Evolutionary conservation across 1,140 invertebrate species (phyloP).

Genomic region (Drosophila pallidifrons): DNA sequence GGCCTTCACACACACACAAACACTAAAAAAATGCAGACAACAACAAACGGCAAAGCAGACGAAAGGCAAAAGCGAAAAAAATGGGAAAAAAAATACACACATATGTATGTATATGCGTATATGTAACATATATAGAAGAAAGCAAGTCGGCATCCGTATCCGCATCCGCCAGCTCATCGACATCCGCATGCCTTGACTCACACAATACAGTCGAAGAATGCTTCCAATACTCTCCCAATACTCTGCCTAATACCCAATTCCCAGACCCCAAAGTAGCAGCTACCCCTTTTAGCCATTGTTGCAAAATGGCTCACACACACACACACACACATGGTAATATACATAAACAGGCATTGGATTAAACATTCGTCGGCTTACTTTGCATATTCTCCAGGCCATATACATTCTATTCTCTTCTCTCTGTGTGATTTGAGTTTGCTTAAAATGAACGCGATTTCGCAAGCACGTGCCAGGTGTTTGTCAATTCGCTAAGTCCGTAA

Average conservation of each 20-base stretch:
- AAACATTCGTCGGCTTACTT: conserved; percentile 38
- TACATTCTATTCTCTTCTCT: too few species aligned
- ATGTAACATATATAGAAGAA: neutral
- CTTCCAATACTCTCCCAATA: conserved; percentile 9
- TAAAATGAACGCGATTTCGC: conserved; percentile 17
- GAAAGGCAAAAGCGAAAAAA: conserved; percentile 16
- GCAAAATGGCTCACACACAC: conserved; percentile 31
- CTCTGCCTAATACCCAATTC: conserved; percentile 37
- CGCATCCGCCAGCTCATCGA: conserved; percentile 1
- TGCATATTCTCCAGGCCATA: conserved; percentile 26
- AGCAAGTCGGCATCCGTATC: conserved; percentile 23
- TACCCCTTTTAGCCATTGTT: conserved; percentile 51
- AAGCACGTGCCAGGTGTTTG: conserved; percentile 28
- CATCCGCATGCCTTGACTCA: conserved; percentile 24
- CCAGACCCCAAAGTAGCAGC: conserved; percentile 16
- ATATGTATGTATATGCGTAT: too few species aligned
- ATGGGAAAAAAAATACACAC: neutral
- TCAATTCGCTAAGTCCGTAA: conserved; percentile 43
- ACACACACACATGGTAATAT: conserved; percentile 6
- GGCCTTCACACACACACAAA: conserved; percentile 8
- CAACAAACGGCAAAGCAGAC: neutral
- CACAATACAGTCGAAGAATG: conserved; percentile 27
- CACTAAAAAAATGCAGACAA: neutral
- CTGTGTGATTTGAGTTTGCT: conserved; percentile 31
- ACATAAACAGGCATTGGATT: conserved; percentile 26